phyloP scores from a whole-genome alignment of 1,140 invertebrate genomes.

The Trichonephila inaurata region DNA sequence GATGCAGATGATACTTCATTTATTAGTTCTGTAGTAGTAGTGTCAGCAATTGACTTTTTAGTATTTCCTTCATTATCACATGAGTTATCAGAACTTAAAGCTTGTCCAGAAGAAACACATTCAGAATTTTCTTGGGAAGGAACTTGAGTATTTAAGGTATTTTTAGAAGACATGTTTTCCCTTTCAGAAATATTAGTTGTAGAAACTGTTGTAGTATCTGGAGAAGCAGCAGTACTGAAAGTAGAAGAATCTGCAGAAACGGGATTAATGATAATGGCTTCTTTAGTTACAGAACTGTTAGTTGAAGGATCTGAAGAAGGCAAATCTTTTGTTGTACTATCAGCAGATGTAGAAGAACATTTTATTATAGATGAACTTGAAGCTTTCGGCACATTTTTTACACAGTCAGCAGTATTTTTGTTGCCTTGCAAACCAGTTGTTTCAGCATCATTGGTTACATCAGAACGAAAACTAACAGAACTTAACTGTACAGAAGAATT shows the following conservation, averaged over 20 bases:
- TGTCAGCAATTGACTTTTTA: conserved; percentile 57
- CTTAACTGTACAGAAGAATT: conserved; percentile 35
- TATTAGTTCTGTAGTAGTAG: conserved; percentile 34
- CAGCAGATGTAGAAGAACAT: conserved; percentile 67
- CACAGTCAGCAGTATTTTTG: conserved; percentile 12
- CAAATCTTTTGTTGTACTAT: conserved; percentile 74
- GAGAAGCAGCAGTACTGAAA: not conserved
- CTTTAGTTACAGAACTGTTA: conserved; percentile 14
- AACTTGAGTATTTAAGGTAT: conserved; percentile 29
- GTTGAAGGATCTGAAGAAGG: not conserved
- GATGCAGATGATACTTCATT: conserved; percentile 23
- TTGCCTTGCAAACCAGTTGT: not conserved
- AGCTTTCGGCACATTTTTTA: conserved; percentile 45
- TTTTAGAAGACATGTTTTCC: conserved; percentile 50
- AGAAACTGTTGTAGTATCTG: conserved; percentile 61
- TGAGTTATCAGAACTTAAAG: not conserved
- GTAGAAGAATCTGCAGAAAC: conserved; percentile 46
- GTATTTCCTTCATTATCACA: conserved; percentile 53
- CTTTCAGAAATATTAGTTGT: not conserved
- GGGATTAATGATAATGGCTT: not conserved
- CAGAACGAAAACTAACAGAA: conserved; percentile 12
- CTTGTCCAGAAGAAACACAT: conserved; percentile 23
- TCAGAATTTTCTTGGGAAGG: conserved; percentile 38
- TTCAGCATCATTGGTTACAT: conserved; percentile 18
- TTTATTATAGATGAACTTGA: conserved; percentile 39